Evolutionary conservation across 2,888 invertebrate genomes (phyloP), one percentile per base, ranked within the genome.

Genomic region (Epinotia demarniana): DNA sequence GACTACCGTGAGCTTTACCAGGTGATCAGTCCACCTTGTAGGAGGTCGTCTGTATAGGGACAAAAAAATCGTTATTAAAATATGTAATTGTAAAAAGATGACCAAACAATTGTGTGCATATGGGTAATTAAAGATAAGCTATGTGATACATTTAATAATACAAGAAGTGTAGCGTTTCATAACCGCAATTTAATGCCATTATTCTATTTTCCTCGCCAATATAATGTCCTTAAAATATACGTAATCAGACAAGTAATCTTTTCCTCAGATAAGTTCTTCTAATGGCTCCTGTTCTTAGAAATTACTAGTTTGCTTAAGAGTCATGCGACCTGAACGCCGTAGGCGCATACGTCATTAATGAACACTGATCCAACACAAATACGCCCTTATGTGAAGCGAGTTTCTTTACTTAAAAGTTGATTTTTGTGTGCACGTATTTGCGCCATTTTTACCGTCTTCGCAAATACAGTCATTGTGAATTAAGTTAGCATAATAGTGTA

Each of bases 271-370:
- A 57, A 58, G 16, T 23, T 58, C 46, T 60, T 69, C 58, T 60
- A 69, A 69, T 46, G 46, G 11, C 11, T 33, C 43, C 23, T 33
- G 49, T 43, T 46, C 58, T 58, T 46, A 69, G 23, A 69, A 69
- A 66, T 53, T 64, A 49, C 49, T 18, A 39, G 62, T 13, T 6
- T 9, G 33, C 55, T 9, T 43, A 43, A 13, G 19, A n/a, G 12
- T 18, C 39, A 57, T 13, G 19, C 58, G 27, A 66, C 33, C 33
- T 33, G 53, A 53, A 57, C 4, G 46, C 39, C 23, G 16, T 16
- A n/a, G 60, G 69, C 57, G n/a, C 27, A 5, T 33, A 46, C 16
- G 46, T 4, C 43, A 39, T 66, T 55, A 53, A 27, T 43, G 11
- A 19, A 2, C 16, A 49, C 12, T 67, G 8, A 18, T 23, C 5